A percentile compares a stretch with the other conserved stretches of the same genome.
These are phyloP conservation scores for Aramus guarauna DNA, from an alignment of 2,113 vertebrate species.

Conservation along the genomic window DNA sequence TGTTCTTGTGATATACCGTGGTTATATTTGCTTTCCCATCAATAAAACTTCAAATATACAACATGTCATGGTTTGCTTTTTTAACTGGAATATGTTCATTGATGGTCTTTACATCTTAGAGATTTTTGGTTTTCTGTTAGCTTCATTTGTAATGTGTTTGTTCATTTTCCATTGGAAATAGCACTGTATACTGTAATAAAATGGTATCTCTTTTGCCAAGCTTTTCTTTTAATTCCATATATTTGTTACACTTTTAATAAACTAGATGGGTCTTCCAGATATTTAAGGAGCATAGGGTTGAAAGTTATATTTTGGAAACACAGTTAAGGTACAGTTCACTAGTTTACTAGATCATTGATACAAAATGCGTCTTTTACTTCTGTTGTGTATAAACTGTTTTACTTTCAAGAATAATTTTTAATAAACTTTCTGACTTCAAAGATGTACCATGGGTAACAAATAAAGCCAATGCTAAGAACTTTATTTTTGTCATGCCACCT, in stretches of 20 bases:
- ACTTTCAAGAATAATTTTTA: not conserved
- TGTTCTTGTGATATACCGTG: conserved; percentile 17
- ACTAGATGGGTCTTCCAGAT: not conserved
- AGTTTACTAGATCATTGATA: not conserved
- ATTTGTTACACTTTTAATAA: not conserved
- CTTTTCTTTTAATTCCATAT: not conserved
- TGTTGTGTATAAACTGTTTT: not conserved
- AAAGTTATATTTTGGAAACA: not conserved
- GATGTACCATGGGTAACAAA: not conserved
- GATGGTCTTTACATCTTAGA: not conserved
- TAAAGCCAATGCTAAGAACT: not conserved
- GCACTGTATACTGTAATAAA: not conserved
- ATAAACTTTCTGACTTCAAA: not conserved
- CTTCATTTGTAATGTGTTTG: not conserved
- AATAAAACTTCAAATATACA: conserved; percentile 56
- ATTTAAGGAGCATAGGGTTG: not conserved
- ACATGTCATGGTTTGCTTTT: not conserved
- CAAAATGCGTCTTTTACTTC: not conserved
- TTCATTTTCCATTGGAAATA: not conserved
- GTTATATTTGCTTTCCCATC: conserved; percentile 16
- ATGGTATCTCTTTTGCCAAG: not conserved
- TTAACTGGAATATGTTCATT: conserved; percentile 9
- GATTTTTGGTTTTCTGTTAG: not conserved
- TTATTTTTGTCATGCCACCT: not conserved
- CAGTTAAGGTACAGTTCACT: not conserved